Evolutionary conservation across 2,888 invertebrate genomes (phyloP), one percentile per base, ranked within the genome.

Genomic region (Amphipoea lucens): DNA sequence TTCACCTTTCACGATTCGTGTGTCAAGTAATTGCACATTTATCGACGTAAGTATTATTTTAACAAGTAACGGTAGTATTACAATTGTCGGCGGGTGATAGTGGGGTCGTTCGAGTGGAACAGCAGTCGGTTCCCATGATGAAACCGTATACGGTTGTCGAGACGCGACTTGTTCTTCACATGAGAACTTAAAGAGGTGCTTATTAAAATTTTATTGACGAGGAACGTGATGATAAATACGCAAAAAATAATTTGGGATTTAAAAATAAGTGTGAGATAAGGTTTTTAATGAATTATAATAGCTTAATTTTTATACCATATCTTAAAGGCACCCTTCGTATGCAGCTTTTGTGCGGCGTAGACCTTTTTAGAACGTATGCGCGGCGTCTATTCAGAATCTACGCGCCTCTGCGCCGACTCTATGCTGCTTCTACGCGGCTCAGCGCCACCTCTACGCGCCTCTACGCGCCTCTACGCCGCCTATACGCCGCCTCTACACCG

Each of bases 111-210:
- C 92, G 89, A 92, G 92, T 92, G 92, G 92, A 93, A 93, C 91
- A 82, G 75, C 88, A 85, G 90, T 87, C 84, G 87, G 93, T 94
- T 95, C 95, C 92, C 95, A 95, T 89, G 91, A 90, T 93, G 95
- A 93, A 94, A 95, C 92, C 87, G 92, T 94, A 95, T 89, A 94
- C 92, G 90, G 88, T 90, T 92, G 91, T 88, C 88, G 88, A 90
- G 85, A 86, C 88, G 66, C 83, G 69, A 76, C 84, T 79, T 76
- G 66, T 74, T 78, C 81, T 84, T 87, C 85, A 85, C 86, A 84
- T 82, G 84, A 82, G 84, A 84, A 84, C 69, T 66, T 69, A 77
- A 77, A 68, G 71, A 75, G 62, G 29, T 54, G 63, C 74, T 79
- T 77, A 51, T 67, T 66, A 63, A 71, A 63, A 70, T 23, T n/a